Base-by-base conservation (phyloP, 2,797 vertebrate genomes). In the Aeoliscus strigatus region DNA sequence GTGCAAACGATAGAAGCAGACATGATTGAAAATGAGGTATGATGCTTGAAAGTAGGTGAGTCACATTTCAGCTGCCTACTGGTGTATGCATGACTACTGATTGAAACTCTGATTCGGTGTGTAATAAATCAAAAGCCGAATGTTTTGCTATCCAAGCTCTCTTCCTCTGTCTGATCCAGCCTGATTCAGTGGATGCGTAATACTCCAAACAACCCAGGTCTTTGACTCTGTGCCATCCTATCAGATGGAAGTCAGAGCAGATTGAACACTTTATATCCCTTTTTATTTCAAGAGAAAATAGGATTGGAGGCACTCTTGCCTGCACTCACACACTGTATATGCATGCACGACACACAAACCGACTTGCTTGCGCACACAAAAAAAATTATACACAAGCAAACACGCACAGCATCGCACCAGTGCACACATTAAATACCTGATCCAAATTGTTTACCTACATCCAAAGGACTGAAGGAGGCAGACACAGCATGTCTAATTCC, bases 91-190 rank as follows among this genome's bases (percentile, higher is more conserved):
- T 58, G 51, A 39, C 55, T 33, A 55, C 51, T 48, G 49, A 71
- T 71, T 58, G 34, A 39, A 61, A 60, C n/a, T 27, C 27, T 10
- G n/a, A 35, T 37, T 41, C 45, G 59, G 23, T 50, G 36, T 42
- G 54, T 57, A 59, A 70, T 71, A 51, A 75, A 76, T 80, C 57
- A 70, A 71, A 74, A 57, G 13, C 38, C 24, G 17, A 27, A 11
- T 14, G 43, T 62, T 61, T 45, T 70, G 23, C 26, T 40, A 55
- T 69, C 50, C 49, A 34, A 31, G 21, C 51, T 21, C 37, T 56
- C 65, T 43, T 45, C 28, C 25, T 44, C 16, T 60, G 27, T 11
- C 27, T 14, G 5, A 5, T 40, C 64, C 39, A 36, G 26, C 11
- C 45, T 21, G 15, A 63, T 56, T 73, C 66, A 66, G 26, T 44